Percentiles rank a stretch among this genome's conserved stretches.
Evolutionary conservation across 2,888 invertebrate genomes (phyloP).

Genomic region (Hoplodrina ambigua): DNA sequence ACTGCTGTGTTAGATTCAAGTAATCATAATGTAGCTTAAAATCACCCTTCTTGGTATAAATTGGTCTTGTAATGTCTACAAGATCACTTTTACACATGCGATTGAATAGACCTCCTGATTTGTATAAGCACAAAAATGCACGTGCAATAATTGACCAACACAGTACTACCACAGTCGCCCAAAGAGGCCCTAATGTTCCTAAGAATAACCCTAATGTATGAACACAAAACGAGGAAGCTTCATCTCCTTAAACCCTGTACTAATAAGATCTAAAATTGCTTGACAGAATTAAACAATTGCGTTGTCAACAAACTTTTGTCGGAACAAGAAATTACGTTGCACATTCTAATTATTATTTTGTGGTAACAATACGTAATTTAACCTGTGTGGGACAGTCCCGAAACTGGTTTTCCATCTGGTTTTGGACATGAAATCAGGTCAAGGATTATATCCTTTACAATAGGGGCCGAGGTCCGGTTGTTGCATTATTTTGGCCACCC

Average conservation of each 20-base stretch:
- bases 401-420: slow-evolving; percentile 73
- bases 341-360: slow-evolving; percentile 61
- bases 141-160: slow-evolving; percentile 26
- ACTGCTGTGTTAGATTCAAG: neutral
- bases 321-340: slow-evolving; percentile 57
- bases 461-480: slow-evolving; percentile 66
- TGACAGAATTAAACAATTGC: slow-evolving; percentile 21
- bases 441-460: slow-evolving; percentile 77
- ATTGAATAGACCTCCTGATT: neutral
- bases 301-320: slow-evolving; percentile 57
- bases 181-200: slow-evolving; percentile 30
- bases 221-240: slow-evolving; percentile 15
- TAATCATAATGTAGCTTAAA: neutral
- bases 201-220: slow-evolving; percentile 27
- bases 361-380: slow-evolving; percentile 77
- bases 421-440: slow-evolving; percentile 73
- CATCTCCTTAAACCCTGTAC: neutral
- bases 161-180: neutral
- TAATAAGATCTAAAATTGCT: slow-evolving; percentile 24
- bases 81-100: neutral
- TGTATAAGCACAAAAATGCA: slow-evolving; percentile 26
- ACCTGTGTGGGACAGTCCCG: slow-evolving; percentile 80
- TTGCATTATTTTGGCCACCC: slow-evolving; percentile 78
- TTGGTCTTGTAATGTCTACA: neutral
- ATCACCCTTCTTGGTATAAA: neutral